These are phyloP conservation scores for Perca schrenkii DNA, from an alignment of 2,113 vertebrate species.

Conservation along the genomic window DNA sequence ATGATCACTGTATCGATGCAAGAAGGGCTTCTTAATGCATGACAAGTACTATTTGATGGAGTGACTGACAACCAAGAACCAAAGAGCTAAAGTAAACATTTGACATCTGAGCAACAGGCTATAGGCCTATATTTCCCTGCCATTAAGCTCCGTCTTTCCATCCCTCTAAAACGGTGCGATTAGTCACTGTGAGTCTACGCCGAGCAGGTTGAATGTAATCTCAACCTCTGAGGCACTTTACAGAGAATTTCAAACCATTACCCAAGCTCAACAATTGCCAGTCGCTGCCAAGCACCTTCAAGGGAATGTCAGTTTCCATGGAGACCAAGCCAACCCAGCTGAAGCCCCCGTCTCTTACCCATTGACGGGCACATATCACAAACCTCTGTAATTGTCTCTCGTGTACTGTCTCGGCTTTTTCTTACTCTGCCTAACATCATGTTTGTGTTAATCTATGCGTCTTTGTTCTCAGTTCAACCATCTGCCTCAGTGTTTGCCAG, in stretches of 20 bases:
- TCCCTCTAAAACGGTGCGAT: constrained; percentile 39
- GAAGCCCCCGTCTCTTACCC: constrained; percentile 29
- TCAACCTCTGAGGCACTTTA: constrained; percentile 73
- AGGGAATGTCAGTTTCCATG: constrained; percentile 84
- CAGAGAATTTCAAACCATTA: constrained; percentile 77
- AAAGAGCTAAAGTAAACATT: constrained; percentile 8
- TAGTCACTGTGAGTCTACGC: constrained; percentile 48
- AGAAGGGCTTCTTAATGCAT: neutral
- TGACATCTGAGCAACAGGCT: constrained; percentile 12
- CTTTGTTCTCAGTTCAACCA: constrained; percentile 43
- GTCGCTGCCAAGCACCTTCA: constrained; percentile 72
- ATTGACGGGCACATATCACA: constrained; percentile 41
- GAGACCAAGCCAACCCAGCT: constrained; percentile 69
- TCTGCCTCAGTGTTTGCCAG: constrained; percentile 41
- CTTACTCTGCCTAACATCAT: constrained; percentile 20
- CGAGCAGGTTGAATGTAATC: constrained; percentile 61
- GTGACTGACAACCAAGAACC: neutral
- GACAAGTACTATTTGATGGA: neutral
- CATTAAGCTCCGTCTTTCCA: constrained; percentile 21
- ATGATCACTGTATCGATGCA: neutral
- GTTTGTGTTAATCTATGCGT: constrained; percentile 33
- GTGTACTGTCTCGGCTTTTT: constrained; percentile 6
- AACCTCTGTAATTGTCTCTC: constrained; percentile 17
- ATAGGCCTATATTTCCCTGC: constrained; percentile 1
- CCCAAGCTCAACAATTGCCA: constrained; percentile 74